Evolutionary conservation across 2,888 invertebrate species (phyloP).

Genomic region (Craniophora ligustri): DNA sequence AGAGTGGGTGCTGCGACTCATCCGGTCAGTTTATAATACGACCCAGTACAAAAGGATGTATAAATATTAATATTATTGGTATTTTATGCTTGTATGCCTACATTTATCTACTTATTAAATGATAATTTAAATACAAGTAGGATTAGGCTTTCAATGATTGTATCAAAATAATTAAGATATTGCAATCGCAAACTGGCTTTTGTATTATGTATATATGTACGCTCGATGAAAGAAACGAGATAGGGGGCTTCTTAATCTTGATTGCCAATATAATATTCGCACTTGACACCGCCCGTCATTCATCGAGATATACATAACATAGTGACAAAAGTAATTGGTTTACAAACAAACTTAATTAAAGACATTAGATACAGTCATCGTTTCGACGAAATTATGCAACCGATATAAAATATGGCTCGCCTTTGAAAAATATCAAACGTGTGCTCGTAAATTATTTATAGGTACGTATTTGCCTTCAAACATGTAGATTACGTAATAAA

Average conservation of each 20-base stretch:
- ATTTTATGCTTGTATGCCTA: too few relatives aligned
- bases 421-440: constrained; percentile 8
- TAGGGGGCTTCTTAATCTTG: constrained; percentile 10
- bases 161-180: background rate
- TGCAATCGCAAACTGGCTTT: background rate
- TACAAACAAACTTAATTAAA: constrained; percentile 53
- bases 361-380: constrained; percentile 7
- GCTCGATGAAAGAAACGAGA: constrained; percentile 3
- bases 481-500: constrained; percentile 26
- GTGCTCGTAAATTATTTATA: constrained; percentile 4
- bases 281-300: constrained; percentile 45
- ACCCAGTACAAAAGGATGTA: background rate
- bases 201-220: background rate
- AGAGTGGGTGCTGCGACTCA: constrained; percentile 1
- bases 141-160: background rate
- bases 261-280: constrained; percentile 43
- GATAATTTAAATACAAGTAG: background rate
- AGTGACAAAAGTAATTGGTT: constrained; percentile 53
- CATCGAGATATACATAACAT: constrained; percentile 51
- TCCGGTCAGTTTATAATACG: constrained; percentile 2
- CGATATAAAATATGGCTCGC: constrained; percentile 6
- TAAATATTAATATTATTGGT: constrained; percentile 8
- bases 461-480: constrained; percentile 14
- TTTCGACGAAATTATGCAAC: constrained; percentile 34
- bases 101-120: background rate